A percentile compares a stretch with the other conserved stretches of the same genome.
phyloP scores from a whole-genome alignment of 2,888 invertebrate species.

The Drosophila atripex region DNA sequence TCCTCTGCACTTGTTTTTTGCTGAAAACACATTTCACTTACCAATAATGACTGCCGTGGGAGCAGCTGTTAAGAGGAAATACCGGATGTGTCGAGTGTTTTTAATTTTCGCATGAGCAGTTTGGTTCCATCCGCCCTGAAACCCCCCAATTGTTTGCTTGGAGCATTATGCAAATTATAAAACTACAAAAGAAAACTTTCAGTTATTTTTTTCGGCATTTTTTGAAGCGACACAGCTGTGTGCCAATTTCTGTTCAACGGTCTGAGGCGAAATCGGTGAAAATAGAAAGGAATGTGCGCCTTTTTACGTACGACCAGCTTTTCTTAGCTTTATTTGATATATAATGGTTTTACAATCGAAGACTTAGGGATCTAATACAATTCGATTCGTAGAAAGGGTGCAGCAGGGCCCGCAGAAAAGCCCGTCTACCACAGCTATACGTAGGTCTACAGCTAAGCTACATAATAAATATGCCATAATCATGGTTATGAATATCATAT shows the following conservation, averaged over 20 bases:
- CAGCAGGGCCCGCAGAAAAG: conserved; percentile 58
- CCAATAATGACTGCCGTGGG: conserved; percentile 16
- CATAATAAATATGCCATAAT: conserved; percentile 62
- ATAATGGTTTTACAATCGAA: conserved; percentile 50
- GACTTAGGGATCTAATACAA: conserved; percentile 58
- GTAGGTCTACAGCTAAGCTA: conserved; percentile 67
- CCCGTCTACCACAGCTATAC: conserved; percentile 53
- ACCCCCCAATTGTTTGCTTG: conserved; percentile 52
- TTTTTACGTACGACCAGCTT: conserved; percentile 48
- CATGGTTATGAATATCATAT: conserved; percentile 24
- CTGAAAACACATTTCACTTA: conserved; percentile 5
- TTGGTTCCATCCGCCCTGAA: conserved; percentile 3
- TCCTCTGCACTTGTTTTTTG: background rate
- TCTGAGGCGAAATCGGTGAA: conserved; percentile 1
- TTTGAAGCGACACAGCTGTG: conserved; percentile 32
- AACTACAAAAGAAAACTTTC: conserved; percentile 56
- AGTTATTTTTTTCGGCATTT: conserved; percentile 14
- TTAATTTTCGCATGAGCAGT: conserved; percentile 39
- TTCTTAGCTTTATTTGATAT: conserved; percentile 64
- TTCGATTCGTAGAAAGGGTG: conserved; percentile 67
- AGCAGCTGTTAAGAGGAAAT: conserved; percentile 29
- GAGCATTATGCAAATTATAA: conserved; percentile 69
- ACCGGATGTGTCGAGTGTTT: conserved; percentile 41
- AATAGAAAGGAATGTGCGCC: background rate
- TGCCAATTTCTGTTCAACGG: conserved; percentile 24